Evolutionary conservation across 1,140 invertebrate species (phyloP).

Genomic region (Caenorhabditis brenneri): DNA sequence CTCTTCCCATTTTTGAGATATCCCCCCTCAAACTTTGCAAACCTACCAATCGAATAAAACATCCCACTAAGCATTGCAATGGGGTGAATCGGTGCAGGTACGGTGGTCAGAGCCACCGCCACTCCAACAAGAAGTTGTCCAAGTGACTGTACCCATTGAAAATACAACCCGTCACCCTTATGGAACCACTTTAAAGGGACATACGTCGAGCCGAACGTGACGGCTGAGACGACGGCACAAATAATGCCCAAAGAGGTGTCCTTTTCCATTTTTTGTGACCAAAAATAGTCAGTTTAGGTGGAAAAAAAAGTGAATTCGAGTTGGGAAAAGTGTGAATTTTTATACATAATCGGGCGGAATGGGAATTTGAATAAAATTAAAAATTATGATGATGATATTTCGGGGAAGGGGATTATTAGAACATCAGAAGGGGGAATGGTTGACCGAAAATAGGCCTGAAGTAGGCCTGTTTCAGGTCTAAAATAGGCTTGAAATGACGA

Average conservation of each 20-base stretch:
- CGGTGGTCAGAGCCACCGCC: not conserved
- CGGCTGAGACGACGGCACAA: slow-evolving; percentile 7
- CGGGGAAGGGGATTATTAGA: too few relatives aligned
- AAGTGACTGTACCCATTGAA: slow-evolving; percentile 37
- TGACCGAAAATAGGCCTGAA: too few relatives aligned
- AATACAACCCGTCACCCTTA: slow-evolving; percentile 39
- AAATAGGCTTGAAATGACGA: too few relatives aligned
- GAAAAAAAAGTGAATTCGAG: not conserved
- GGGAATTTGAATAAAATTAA: too few relatives aligned
- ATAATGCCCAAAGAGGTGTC: not conserved
- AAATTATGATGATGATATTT: too few relatives aligned
- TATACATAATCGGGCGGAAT: too few relatives aligned
- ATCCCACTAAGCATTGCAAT: slow-evolving; percentile 43
- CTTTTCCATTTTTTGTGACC: slow-evolving; percentile 38
- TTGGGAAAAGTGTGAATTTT: too few relatives aligned
- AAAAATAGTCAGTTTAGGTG: too few relatives aligned
- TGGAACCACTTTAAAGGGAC: slow-evolving; percentile 45
- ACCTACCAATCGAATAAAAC: slow-evolving; percentile 42
- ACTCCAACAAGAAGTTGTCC: slow-evolving; percentile 39
- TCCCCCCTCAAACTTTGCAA: not conserved
- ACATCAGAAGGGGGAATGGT: too few relatives aligned
- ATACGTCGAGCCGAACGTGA: slow-evolving; percentile 45
- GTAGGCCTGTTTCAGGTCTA: too few relatives aligned
- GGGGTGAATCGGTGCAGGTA: slow-evolving; percentile 16
- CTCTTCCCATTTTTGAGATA: too few relatives aligned